These are phyloP conservation scores for Adela reaumurella DNA, from an alignment of 2,888 invertebrate genomes.

Conservation along the genomic window DNA sequence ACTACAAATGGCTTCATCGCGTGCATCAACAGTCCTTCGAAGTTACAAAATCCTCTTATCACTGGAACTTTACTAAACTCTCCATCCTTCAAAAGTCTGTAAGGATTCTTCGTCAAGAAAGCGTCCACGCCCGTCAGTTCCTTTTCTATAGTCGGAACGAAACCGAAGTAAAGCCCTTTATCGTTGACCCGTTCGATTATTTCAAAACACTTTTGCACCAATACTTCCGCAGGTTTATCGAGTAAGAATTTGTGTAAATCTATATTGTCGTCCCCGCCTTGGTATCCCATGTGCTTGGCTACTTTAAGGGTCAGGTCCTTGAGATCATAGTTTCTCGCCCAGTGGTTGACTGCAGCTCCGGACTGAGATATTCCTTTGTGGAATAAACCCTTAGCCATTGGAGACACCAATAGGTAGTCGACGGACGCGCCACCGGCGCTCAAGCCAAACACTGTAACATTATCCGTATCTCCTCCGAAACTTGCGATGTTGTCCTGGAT, in stretches of 20 bases:
- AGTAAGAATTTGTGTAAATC: slow-evolving; percentile 19
- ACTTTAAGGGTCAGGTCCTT: slow-evolving; percentile 16
- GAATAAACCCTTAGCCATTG: slow-evolving; percentile 23
- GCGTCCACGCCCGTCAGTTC: slow-evolving; percentile 21
- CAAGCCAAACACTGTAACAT: slow-evolving; percentile 27
- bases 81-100: slow-evolving; percentile 27
- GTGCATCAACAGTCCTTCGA: slow-evolving; percentile 35
- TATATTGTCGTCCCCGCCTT: slow-evolving; percentile 12
- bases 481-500: slow-evolving; percentile 24
- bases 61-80: slow-evolving; percentile 32
- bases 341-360: slow-evolving; percentile 26
- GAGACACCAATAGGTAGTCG: slow-evolving; percentile 26
- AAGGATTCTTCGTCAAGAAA: slow-evolving; percentile 28
- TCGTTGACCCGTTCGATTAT: slow-evolving; percentile 8
- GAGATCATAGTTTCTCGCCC: slow-evolving; percentile 23
- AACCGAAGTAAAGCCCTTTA: slow-evolving; percentile 19
- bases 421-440: slow-evolving; percentile 28
- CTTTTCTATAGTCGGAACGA: slow-evolving; percentile 28
- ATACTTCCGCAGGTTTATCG: slow-evolving; percentile 11
- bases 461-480: slow-evolving; percentile 27
- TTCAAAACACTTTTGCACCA: not conserved
- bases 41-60: slow-evolving; percentile 43
- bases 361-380: slow-evolving; percentile 31
- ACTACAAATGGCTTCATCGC: slow-evolving; percentile 17
- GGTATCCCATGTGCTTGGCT: slow-evolving; percentile 19